Base-by-base conservation (phyloP, 1,140 invertebrate species). In the Homalodisca vitripennis region DNA sequence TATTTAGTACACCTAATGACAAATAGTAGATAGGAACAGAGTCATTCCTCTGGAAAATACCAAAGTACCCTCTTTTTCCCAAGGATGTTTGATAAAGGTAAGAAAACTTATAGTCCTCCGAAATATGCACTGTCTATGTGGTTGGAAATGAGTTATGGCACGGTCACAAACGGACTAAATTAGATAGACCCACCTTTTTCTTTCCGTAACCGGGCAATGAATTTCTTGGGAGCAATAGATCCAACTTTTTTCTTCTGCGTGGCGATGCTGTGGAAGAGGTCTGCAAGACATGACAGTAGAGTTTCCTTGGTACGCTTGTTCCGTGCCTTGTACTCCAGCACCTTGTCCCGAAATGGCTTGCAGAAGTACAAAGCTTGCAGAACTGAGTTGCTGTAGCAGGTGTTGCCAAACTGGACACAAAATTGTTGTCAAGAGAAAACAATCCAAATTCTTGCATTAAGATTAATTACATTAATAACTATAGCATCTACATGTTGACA, bases 201-300 rank as follows among this genome's bases (percentile, higher is more conserved):
- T 86, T 99, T 99, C 76, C 97, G 88, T 75, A 99, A 81, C 76
- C 97, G 87, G 74, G 97, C 95, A 76, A 99, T 99, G 82, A 99
- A 99, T 80, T 99, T 98, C 82, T 99, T 99, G 73, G 98, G 98
- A 63, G 98, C 97, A 79, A 99, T 97, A 47, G 96, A 98, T 47
- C 98, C 98, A 71, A 98, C 97, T 88, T 98, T 98, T 80, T 98
- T 98, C 85, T 99, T 99, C 78, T 99, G 98, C 2, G 95, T 99
- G 1, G 97, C 95, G 80, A 99, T 99, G 80, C 91, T 98, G 82
- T 99, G 94, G 84, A 99, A 99, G 27, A 99, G 84, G 84, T 99
- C 98, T 68, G 97, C 97, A 72, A 99, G 84, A 81, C 97, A 99
- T 77, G 97, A 97, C 73, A 99, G 82, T 70, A 99, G 82, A 24